A percentile compares a stretch with the other conserved stretches of the same genome.
Evolutionary conservation across 2,888 invertebrate species (phyloP).

Genomic region (Acleris literana): DNA sequence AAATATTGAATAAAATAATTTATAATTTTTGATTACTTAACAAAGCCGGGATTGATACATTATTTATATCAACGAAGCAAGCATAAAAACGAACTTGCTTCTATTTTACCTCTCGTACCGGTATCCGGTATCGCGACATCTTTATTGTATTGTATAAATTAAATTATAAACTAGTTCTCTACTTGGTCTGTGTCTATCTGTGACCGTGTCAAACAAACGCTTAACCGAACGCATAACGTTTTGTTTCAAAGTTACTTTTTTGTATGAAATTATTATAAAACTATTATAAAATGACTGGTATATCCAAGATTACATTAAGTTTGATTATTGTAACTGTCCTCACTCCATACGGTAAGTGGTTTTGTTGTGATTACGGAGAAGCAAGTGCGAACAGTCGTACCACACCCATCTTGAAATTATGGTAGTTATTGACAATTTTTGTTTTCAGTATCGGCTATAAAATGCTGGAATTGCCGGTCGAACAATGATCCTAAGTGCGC

Average conservation of each 20-base stretch:
- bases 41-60: too few species aligned
- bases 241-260: background rate
- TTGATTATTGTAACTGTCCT: conserved; percentile 13
- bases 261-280: conserved; percentile 3
- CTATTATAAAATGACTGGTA: conserved; percentile 13
- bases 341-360: conserved; percentile 22
- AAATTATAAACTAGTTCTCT: too few species aligned
- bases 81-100: too few species aligned
- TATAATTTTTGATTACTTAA: too few species aligned
- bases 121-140: too few species aligned
- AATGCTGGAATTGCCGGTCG: conserved; percentile 96
- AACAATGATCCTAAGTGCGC: conserved; percentile 95
- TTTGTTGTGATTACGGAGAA: background rate
- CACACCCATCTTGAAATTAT: conserved; percentile 26
- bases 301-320: conserved; percentile 10
- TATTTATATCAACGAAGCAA: too few species aligned
- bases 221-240: background rate
- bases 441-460: conserved; percentile 86
- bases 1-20: background rate
- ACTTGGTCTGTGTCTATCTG: too few species aligned
- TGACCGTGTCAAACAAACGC: background rate
- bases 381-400: conserved; percentile 11
- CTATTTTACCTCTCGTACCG: too few species aligned
- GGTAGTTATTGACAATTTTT: conserved; percentile 38
- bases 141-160: too few species aligned